Evolutionary conservation across 64 coral and sea anemone species (phyloP).

Genomic region (Dendronephthya gigantea): DNA sequence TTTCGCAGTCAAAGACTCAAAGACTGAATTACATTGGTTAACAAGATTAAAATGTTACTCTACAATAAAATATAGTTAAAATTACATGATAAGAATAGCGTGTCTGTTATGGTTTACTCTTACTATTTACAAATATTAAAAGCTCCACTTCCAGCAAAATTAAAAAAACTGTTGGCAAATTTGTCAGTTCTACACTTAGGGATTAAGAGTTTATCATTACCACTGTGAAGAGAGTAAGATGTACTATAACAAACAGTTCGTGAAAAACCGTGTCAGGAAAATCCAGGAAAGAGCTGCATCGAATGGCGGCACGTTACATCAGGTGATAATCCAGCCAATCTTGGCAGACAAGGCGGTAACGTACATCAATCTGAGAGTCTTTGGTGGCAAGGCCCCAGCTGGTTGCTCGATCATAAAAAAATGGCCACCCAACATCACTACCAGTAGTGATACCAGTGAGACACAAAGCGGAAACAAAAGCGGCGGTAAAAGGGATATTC

Average conservation of each 20-base stretch:
- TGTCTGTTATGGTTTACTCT: too few species aligned
- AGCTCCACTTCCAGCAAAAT: too few species aligned
- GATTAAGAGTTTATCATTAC: too few species aligned
- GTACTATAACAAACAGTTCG: not conserved
- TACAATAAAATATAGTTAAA: too few species aligned
- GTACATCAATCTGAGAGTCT: not conserved
- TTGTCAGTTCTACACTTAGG: too few species aligned
- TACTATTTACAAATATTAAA: too few species aligned
- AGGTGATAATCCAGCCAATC: not conserved
- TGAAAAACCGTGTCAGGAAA: not conserved
- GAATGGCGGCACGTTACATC: not conserved
- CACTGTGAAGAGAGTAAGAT: too few species aligned
- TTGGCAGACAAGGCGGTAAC: not conserved
- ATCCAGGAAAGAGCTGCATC: not conserved
- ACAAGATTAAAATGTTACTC: too few species aligned
- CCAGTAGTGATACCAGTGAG: not conserved
- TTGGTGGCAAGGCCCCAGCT: not conserved
- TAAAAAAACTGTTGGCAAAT: too few species aligned
- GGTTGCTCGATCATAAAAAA: not conserved
- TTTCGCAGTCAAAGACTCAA: too few species aligned
- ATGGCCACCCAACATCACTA: not conserved
- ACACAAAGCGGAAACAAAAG: constrained; percentile 25
- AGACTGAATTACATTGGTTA: too few species aligned
- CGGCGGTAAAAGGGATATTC: constrained; percentile 12
- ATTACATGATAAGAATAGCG: too few species aligned